Evolutionary conservation across 1,140 invertebrate genomes (phyloP).

Genomic region (Phocides pigmalion): DNA sequence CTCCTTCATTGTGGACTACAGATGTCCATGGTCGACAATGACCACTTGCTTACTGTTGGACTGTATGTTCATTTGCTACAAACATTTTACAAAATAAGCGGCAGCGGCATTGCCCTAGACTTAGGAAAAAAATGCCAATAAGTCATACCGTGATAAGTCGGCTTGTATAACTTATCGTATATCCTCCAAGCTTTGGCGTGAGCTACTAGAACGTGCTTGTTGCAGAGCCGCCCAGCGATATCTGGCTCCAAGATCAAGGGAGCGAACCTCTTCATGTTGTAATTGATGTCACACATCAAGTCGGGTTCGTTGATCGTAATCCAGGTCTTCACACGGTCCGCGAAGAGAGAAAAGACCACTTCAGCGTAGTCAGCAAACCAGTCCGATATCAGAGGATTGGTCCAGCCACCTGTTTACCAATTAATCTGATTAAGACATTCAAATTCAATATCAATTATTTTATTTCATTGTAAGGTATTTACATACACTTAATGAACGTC

Average conservation of each 20-base stretch:
- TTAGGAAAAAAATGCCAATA: too few species aligned
- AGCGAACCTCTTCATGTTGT: constrained; percentile 26
- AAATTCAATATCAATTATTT: too few species aligned
- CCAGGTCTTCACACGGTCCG: constrained; percentile 30
- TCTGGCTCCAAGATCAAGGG: constrained; percentile 18
- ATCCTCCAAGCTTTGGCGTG: constrained; percentile 35
- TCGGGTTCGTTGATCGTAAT: constrained; percentile 32
- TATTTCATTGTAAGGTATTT: too few species aligned
- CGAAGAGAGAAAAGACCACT: constrained; percentile 19
- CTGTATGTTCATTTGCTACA: too few species aligned
- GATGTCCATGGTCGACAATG: too few species aligned
- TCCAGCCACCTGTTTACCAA: constrained; percentile 14
- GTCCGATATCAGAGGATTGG: too few species aligned
- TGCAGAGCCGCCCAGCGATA: constrained; percentile 28
- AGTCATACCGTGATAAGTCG: constrained; percentile 13
- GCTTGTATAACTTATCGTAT: constrained; percentile 1
- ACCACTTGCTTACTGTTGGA: too few species aligned
- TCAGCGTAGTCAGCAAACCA: not conserved
- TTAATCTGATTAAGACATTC: too few species aligned
- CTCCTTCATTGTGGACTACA: too few species aligned
- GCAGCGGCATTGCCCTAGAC: too few species aligned
- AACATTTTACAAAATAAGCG: not conserved
- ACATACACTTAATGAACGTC: too few species aligned
- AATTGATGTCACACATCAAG: constrained; percentile 31
- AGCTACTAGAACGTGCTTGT: constrained; percentile 23